Percentiles rank a stretch among this genome's conserved stretches.
Evolutionary conservation across 2,888 invertebrate species (phyloP).

Genomic region (Perizoma flavofasciatum): DNA sequence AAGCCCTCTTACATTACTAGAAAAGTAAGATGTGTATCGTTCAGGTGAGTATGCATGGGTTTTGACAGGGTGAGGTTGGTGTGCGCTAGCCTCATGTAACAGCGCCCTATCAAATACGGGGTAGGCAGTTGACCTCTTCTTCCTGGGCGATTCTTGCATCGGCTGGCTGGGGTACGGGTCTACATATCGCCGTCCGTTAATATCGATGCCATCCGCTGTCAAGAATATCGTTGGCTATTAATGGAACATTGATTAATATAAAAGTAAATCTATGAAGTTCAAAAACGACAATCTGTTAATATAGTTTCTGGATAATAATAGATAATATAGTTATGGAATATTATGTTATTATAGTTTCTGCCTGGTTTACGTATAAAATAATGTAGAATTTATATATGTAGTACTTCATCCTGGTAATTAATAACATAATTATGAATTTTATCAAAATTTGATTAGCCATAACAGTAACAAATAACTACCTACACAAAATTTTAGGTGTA

Average conservation of each 20-base stretch:
- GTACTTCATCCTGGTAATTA: no score
- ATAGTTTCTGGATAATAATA: no score
- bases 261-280: background rate
- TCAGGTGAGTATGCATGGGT: constrained; percentile 69
- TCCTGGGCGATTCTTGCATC: constrained; percentile 75
- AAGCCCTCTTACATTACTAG: constrained; percentile 53
- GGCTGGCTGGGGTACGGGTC: constrained; percentile 77
- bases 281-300: background rate
- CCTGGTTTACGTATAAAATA: no score
- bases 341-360: no score
- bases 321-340: no score
- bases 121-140: constrained; percentile 68
- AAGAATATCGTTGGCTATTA: constrained; percentile 75
- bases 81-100: constrained; percentile 48
- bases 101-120: constrained; percentile 59
- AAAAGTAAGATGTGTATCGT: constrained; percentile 73
- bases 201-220: constrained; percentile 80
- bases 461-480: no score
- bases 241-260: constrained; percentile 54
- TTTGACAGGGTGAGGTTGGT: constrained; percentile 60
- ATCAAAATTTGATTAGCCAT: no score
- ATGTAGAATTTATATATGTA: no score
- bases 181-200: constrained; percentile 72
- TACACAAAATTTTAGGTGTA: no score
- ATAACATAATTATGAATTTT: no score